Evolutionary conservation across 2,888 invertebrate genomes (phyloP), one percentile per base, ranked within the genome.

Genomic region (Cephus pulcher): DNA sequence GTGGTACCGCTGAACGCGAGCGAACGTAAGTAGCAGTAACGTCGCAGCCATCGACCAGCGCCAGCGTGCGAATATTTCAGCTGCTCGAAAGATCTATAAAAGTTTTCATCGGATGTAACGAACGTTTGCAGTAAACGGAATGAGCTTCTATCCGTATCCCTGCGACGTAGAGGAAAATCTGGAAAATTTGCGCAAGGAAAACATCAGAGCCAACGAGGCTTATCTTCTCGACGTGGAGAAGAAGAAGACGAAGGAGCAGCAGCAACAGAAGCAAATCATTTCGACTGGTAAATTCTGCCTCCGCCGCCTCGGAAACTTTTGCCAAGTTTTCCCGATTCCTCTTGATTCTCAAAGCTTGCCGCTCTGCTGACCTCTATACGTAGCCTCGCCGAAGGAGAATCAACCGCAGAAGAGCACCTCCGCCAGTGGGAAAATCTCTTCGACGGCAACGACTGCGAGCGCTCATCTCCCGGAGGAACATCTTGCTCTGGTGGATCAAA

Each of bases 111-210:
- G 56, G 23, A 56, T 2, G 9, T 56, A 23, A 23, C 56, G 56
- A 56, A 56, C 56, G 23, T 73, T 83, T 82, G 74, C 75, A 83
- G 83, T 88, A 78, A 84, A 88, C 73, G 80, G 84, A 34, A 34
- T 90, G 32, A 80, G 79, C 6, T 87, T 89, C 75, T 84, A 86
- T 76, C 90, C 90, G 4, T 90, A 89, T 78, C 89, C 90, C 11
- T 34, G 82, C 6, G 80, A 78, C 15, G 80, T 90, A n/a, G 34
- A 74, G 34, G 34, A 73, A 34, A 33, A 75, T 30, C 74, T 33
- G 12, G 74, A 74, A 15, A 56, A 56, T 56, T 56, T 56, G 56
- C 56, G 56, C 56, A 23, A 56, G 23, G 23, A 56, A 56, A 56
- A 56, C 56, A 9, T 56, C 23, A 23, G 23, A 23, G 23, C 23